Evolutionary conservation across 2,888 invertebrate species (phyloP), one percentile per base, ranked within the genome.

Genomic region (Micropterix aruncella): DNA sequence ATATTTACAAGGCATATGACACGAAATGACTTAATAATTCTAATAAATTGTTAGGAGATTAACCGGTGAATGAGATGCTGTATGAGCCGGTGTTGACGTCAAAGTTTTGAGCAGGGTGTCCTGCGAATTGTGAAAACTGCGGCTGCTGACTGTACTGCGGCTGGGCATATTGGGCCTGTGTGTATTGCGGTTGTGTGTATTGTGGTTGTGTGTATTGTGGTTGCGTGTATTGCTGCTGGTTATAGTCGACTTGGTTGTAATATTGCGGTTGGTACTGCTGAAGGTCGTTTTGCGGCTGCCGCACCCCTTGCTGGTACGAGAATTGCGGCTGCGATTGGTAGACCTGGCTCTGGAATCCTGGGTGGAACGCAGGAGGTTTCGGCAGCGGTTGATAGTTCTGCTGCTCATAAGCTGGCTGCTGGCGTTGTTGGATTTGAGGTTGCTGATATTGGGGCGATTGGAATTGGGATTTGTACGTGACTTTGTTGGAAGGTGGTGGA

Each of bases 61-160:
- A 73, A 56, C 78, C 78, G 54, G 75, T 77, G 57, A 85, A 88
- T 57, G 80, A 79, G 50, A 88, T 79, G 50, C 80, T 75, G 61
- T 89, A 89, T 3, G 88, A 87, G 15, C 86, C 87, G 47, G 79
- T 75, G 57, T 67, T 75, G 38, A 83, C 75, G 56, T 87, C 81
- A 49, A 84, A 73, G 56, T 83, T 85, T 50, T 77, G 74, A 1
- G 83, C 79, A 1, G 86, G 83, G 60, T 85, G 83, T 15, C 80
- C 80, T 43, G 66, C 57, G 56, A 76, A 79, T 12, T 71, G 68
- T 51, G 56, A 55, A 47, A 53, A 60, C 18, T 53, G 52, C 19
- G 57, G 60, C 44, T 55, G 54, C 48, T 67, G 68, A 40, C 59
- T 54, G 47, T 62, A 61, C 46, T 62, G 58, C 48, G 55, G 58